Conservation (phyloP, 2,888 invertebrate species). For the Athrips mouffetella region DNA sequence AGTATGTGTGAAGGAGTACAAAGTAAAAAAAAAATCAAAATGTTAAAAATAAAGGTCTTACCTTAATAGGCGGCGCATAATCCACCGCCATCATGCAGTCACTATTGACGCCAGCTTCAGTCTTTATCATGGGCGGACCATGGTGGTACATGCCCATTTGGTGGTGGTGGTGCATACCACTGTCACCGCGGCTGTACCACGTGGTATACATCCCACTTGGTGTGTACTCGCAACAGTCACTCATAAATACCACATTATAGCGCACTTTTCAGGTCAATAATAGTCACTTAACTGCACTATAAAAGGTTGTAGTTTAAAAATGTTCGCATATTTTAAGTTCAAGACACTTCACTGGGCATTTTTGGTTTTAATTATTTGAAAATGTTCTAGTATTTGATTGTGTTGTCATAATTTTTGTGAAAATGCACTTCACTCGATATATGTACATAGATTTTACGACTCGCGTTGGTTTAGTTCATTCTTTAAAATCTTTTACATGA, state of each 20-base stretch:
- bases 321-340: neutral
- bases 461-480: no score
- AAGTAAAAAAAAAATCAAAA: neutral
- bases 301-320: neutral
- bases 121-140: slow-evolving; percentile 79
- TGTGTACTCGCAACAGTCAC: slow-evolving; percentile 58
- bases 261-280: slow-evolving; percentile 32
- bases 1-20: neutral
- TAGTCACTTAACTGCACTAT: slow-evolving; percentile 20
- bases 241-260: slow-evolving; percentile 64
- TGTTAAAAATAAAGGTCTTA: slow-evolving; percentile 44
- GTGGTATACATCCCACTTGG: slow-evolving; percentile 74
- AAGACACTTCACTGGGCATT: neutral
- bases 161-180: slow-evolving; percentile 74
- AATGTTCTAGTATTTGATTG: no score
- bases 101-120: slow-evolving; percentile 79
- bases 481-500: no score
- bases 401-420: no score
- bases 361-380: no score
- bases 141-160: slow-evolving; percentile 77
- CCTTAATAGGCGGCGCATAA: slow-evolving; percentile 82
- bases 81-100: slow-evolving; percentile 83
- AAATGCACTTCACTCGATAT: no score
- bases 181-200: slow-evolving; percentile 75
- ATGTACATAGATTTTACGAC: no score